phyloP scores from a whole-genome alignment of 2,888 invertebrate genomes.

The Stenurella melanura region DNA sequence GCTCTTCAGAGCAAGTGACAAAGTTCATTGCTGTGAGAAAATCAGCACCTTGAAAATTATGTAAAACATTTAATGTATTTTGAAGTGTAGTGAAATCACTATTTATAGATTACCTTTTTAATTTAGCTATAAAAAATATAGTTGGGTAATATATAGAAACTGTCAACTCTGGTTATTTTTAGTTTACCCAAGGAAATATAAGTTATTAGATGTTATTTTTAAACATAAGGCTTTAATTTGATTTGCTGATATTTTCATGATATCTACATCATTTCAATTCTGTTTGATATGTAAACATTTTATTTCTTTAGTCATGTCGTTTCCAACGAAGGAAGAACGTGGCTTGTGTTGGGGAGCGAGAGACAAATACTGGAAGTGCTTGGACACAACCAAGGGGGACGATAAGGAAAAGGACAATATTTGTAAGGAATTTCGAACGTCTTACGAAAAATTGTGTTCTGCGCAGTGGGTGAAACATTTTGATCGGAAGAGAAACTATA shows the following conservation, averaged over 20 bases:
- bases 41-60: too few species aligned
- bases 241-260: constrained; percentile 53
- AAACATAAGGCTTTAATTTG: constrained; percentile 41
- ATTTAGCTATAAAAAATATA: not conserved
- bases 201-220: constrained; percentile 46
- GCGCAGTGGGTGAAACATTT: constrained; percentile 95
- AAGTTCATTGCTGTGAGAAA: too few species aligned
- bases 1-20: too few species aligned
- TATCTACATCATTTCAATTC: constrained; percentile 50
- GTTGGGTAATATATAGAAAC: constrained; percentile 21
- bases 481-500: constrained; percentile 91
- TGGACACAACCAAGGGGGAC: constrained; percentile 79
- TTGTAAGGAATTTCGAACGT: constrained; percentile 83
- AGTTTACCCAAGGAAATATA: constrained; percentile 40
- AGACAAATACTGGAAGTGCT: constrained; percentile 93
- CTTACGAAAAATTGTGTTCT: constrained; percentile 87
- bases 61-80: too few species aligned
- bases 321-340: constrained; percentile 86
- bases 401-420: constrained; percentile 76
- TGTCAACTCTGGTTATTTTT: constrained; percentile 49
- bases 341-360: constrained; percentile 89
- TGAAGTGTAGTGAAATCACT: not conserved
- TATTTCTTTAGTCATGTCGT: constrained; percentile 79
- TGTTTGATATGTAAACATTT: constrained; percentile 23
- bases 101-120: not conserved